Evolutionary conservation across 30 jellyfish, hydroid and myxozoan genomes (phyloP).

Genomic region (Haliclystus octoradiatus): DNA sequence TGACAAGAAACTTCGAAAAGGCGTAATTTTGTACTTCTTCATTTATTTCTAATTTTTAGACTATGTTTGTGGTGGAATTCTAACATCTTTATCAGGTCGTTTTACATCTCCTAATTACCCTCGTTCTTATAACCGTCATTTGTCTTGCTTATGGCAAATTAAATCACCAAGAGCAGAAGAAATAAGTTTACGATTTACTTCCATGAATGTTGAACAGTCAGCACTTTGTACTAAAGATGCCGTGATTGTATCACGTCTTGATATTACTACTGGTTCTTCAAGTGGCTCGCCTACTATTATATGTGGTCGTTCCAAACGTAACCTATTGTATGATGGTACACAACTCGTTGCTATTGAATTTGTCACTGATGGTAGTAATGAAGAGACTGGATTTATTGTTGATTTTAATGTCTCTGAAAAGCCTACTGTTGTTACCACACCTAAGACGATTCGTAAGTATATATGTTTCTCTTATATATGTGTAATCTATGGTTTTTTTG

Average conservation of each 20-base stretch:
- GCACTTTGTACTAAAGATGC: constrained; percentile 41
- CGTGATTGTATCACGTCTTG: too few species aligned
- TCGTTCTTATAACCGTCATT: constrained; percentile 24
- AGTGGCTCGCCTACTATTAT: too few species aligned
- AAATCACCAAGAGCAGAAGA: constrained; percentile 39
- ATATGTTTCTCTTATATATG: too few species aligned
- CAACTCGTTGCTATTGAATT: constrained; percentile 15
- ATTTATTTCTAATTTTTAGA: constrained; percentile 11
- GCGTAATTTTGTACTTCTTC: too few species aligned
- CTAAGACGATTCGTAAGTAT: too few species aligned
- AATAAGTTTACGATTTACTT: constrained; percentile 25
- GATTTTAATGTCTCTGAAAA: neutral
- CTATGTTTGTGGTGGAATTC: constrained; percentile 52
- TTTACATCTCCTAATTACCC: constrained; percentile 48
- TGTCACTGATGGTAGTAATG: constrained; percentile 24
- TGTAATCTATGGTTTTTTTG: too few species aligned
- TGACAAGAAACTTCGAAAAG: too few species aligned
- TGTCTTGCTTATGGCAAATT: constrained; percentile 59
- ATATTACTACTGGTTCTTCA: too few species aligned
- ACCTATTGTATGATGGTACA: too few species aligned
- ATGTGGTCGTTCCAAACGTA: too few species aligned
- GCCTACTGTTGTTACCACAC: too few species aligned
- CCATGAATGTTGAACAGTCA: constrained; percentile 40
- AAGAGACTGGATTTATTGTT: constrained; percentile 24
- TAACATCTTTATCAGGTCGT: constrained; percentile 24